These are phyloP conservation scores for Melipona beecheii DNA, from an alignment of 2,888 invertebrate species.

Conservation along the genomic window DNA sequence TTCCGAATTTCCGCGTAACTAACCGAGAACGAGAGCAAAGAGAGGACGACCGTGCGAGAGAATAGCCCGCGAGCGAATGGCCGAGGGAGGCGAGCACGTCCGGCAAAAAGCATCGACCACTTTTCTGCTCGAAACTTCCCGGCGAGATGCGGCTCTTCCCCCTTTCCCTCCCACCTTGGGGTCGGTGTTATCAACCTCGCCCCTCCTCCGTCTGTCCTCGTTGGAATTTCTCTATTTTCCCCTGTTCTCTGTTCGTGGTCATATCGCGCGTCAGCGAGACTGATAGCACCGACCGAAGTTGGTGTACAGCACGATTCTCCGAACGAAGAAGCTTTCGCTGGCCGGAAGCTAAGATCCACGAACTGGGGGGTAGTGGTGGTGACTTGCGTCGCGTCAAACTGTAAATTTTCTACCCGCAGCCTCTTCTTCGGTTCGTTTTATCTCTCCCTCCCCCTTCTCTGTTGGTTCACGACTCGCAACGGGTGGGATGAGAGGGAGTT, in stretches of 20 bases:
- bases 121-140: conserved; percentile 58
- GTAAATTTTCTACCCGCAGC: conserved; percentile 11
- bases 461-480: background rate
- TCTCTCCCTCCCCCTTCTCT: background rate
- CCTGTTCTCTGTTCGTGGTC: conserved; percentile 2
- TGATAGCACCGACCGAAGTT: conserved; percentile 40
- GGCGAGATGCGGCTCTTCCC: background rate
- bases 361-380: conserved; percentile 42
- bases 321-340: background rate
- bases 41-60: background rate
- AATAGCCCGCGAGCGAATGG: background rate
- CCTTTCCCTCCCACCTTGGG: background rate
- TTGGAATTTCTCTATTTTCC: conserved; percentile 4
- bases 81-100: background rate
- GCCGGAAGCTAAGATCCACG: conserved; percentile 24
- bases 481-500: background rate
- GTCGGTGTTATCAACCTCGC: conserved; percentile 9
- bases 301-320: background rate
- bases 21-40: conserved; percentile 24
- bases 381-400: conserved; percentile 47
- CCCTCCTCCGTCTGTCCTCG: background rate
- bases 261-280: conserved; percentile 47
- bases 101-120: conserved; percentile 47
- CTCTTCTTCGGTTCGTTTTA: background rate
- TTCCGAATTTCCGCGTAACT: conserved; percentile 50